Percentiles rank a stretch among this genome's conserved stretches.
phyloP scores from a whole-genome alignment of 2,888 invertebrate genomes.

The Agrotis clavis region DNA sequence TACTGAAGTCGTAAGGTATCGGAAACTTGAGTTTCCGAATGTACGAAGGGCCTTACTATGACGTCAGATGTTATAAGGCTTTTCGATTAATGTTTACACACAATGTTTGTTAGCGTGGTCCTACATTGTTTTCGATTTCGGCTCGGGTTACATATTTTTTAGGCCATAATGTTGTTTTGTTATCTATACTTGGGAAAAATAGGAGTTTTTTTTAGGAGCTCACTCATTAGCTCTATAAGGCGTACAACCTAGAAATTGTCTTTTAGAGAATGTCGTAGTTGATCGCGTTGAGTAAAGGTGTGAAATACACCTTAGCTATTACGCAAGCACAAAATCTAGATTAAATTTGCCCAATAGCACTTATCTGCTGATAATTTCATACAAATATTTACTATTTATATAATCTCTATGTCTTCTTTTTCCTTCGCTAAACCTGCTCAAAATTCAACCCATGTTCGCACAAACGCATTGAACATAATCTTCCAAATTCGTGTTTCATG shows the following conservation, averaged over 20 bases:
- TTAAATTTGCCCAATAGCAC: no score
- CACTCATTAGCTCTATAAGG: constrained; percentile 4
- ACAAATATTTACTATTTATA: neutral
- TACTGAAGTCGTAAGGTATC: no score
- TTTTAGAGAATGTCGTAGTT: no score
- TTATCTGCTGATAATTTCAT: neutral
- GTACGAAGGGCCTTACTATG: no score
- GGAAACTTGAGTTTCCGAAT: no score
- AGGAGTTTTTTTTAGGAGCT: neutral
- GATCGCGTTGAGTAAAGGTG: no score
- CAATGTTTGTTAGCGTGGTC: constrained; percentile 25
- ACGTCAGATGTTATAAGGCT: constrained; percentile 2
- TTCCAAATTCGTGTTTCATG: constrained; percentile 8
- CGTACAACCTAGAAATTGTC: no score
- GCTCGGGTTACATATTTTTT: constrained; percentile 10
- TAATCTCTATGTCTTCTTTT: neutral
- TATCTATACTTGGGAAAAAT: neutral
- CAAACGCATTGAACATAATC: constrained; percentile 23
- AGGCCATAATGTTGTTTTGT: neutral
- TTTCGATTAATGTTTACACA: constrained; percentile 27
- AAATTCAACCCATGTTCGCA: constrained; percentile 16
- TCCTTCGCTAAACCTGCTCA: neutral
- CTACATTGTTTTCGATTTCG: constrained; percentile 28
- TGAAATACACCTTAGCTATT: no score
- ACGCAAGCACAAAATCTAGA: no score